phyloP scores from a whole-genome alignment of 2,113 vertebrate genomes.

The Ptilonorhynchus violaceus region DNA sequence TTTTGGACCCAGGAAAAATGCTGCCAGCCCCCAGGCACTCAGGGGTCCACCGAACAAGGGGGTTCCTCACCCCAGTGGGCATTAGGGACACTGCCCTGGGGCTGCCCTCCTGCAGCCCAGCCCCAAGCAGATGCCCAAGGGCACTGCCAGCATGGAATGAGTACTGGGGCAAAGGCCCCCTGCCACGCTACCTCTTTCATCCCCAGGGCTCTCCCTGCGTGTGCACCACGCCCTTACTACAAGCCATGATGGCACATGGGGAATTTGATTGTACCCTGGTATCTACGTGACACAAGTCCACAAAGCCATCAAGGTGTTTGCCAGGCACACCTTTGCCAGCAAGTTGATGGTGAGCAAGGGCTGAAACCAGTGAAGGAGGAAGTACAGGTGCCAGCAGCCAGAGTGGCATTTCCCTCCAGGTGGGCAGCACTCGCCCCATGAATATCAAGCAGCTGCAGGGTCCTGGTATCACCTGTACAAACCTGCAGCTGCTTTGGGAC shows the following conservation, averaged over 20 bases:
- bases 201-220: not conserved
- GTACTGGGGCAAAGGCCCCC: not conserved
- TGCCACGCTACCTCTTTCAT: fast-evolving
- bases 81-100: not conserved
- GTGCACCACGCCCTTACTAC: not conserved
- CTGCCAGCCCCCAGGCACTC: not conserved
- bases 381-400: not conserved
- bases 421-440: fast-evolving
- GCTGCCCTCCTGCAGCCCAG: not conserved
- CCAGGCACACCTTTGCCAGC: not conserved
- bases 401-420: not conserved
- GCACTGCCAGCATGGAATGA: too few relatives aligned
- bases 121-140: fast-evolving
- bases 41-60: not conserved
- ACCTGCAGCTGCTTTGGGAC: not conserved
- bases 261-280: fast-evolving
- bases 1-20: not conserved
- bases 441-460: fast-evolving
- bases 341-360: not conserved
- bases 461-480: not conserved
- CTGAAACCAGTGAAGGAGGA: not conserved
- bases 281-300: fast-evolving
- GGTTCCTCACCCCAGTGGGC: not conserved
- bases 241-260: fast-evolving
- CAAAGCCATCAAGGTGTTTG: not conserved